Percentiles rank a stretch among this genome's conserved stretches.
These are phyloP conservation scores for Urocynchramus pylzowi DNA, from an alignment of 2,113 vertebrate genomes.

Conservation along the genomic window DNA sequence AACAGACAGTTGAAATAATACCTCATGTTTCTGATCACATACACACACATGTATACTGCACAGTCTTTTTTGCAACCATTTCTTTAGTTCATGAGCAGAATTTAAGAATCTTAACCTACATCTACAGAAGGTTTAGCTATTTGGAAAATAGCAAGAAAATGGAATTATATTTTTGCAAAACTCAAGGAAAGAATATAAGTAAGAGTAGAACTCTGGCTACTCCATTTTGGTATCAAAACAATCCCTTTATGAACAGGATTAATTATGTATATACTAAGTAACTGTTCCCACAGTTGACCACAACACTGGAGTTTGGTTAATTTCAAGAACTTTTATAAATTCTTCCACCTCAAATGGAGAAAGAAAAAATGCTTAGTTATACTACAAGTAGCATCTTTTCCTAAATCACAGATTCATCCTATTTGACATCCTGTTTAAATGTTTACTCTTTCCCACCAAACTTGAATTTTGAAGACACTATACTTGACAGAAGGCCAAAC, in stretches of 20 bases:
- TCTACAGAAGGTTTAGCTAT: neutral
- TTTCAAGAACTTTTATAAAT: neutral
- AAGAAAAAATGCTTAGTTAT: neutral
- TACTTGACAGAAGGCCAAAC: neutral
- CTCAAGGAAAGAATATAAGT: neutral
- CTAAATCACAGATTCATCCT: neutral
- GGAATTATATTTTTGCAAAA: neutral
- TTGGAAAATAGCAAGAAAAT: neutral
- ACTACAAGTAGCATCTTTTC: neutral
- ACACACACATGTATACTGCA: neutral
- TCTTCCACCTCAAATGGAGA: neutral
- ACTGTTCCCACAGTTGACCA: neutral
- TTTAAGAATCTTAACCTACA: neutral
- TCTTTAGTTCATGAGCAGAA: neutral
- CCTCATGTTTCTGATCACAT: neutral
- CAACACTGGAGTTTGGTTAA: neutral
- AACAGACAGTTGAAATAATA: neutral
- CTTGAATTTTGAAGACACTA: neutral
- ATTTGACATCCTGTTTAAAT: neutral
- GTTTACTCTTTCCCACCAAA: neutral
- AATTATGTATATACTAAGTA: neutral
- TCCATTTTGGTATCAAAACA: neutral
- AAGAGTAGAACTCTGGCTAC: neutral
- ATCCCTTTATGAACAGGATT: neutral
- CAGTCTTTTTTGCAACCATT: neutral